Conservation (phyloP, 2,797 vertebrate species). For the Thalassophryne amazonica region DNA sequence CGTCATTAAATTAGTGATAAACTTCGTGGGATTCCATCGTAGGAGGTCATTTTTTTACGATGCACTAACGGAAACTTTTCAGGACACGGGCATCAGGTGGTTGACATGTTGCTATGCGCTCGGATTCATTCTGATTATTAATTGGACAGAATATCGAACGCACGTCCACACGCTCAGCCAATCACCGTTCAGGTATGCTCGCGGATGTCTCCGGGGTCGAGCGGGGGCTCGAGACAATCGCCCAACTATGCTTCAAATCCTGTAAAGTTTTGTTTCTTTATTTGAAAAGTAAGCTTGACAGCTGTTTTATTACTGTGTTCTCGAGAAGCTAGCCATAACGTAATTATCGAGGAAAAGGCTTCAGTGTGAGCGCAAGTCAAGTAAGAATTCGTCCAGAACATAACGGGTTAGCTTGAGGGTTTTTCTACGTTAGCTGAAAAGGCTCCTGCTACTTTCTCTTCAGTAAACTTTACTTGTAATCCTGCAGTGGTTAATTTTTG, state of each 20-base stretch:
- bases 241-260: too few relatives aligned
- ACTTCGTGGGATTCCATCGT: too few relatives aligned
- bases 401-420: too few relatives aligned
- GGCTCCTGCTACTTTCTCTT: too few relatives aligned
- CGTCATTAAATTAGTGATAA: too few relatives aligned
- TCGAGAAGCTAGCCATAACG: neutral
- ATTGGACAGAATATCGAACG: conserved; percentile 42
- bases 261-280: accelerated
- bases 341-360: neutral
- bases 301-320: neutral
- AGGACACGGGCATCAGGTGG: too few relatives aligned
- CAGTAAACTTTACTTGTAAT: too few relatives aligned
- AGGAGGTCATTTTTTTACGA: too few relatives aligned
- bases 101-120: conserved; percentile 46
- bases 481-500: too few relatives aligned
- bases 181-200: conserved; percentile 27
- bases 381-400: neutral
- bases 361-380: neutral
- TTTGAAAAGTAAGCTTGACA: neutral
- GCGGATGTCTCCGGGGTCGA: neutral
- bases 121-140: neutral
- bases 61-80: too few relatives aligned
- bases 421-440: too few relatives aligned
- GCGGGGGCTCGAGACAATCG: neutral
- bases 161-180: conserved; percentile 22